Evolutionary conservation across 2,797 vertebrate genomes (phyloP).

Genomic region (Dipus sagitta): DNA sequence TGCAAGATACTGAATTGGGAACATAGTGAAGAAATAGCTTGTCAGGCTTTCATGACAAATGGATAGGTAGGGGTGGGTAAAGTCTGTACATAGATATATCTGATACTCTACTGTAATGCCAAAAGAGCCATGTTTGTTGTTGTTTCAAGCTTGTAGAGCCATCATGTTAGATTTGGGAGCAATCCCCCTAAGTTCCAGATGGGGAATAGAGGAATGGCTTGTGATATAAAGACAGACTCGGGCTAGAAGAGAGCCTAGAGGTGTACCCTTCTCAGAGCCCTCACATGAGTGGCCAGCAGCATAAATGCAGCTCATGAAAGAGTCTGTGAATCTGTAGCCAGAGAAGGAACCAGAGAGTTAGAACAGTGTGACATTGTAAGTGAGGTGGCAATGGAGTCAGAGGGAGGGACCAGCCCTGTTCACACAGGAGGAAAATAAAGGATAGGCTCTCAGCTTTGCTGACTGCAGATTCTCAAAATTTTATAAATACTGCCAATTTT

Average conservation of each 20-base stretch:
- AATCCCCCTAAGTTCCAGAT: not conserved
- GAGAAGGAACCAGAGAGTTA: not conserved
- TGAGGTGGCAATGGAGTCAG: not conserved
- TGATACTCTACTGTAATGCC: not conserved
- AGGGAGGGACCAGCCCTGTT: not conserved
- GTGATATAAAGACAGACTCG: not conserved
- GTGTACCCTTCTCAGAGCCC: not conserved
- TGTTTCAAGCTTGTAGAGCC: not conserved
- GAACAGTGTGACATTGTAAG: not conserved
- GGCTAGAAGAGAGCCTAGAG: not conserved
- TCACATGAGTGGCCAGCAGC: not conserved
- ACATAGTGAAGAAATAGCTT: not conserved
- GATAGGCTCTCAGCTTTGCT: not conserved
- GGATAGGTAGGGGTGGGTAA: not conserved
- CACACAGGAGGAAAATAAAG: not conserved
- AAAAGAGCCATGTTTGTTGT: not conserved
- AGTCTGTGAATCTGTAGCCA: not conserved
- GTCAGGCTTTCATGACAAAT: not conserved
- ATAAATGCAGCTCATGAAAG: not conserved
- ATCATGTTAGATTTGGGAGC: not conserved
- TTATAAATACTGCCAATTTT: not conserved
- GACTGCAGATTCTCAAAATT: not conserved
- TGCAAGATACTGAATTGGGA: not conserved
- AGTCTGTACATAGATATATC: not conserved
- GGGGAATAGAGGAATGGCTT: not conserved